Conservation (phyloP, 1,140 invertebrate species). For the Littorina saxatilis region DNA sequence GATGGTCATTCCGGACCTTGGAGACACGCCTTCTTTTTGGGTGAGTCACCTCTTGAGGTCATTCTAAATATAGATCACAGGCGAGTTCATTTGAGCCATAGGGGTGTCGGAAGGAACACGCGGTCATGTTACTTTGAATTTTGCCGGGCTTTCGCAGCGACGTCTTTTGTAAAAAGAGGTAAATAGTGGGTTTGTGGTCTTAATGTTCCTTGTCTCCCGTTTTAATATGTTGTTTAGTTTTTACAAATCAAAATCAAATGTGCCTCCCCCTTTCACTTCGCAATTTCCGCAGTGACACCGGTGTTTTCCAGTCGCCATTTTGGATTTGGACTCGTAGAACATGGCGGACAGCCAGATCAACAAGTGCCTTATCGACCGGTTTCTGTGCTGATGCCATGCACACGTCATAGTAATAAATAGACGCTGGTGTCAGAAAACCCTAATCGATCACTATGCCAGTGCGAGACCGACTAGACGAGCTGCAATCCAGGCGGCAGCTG, state of each 20-base stretch:
- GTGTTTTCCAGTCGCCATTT: slow-evolving; percentile 17
- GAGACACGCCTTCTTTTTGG: background rate
- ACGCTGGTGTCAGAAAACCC: background rate
- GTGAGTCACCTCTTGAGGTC: slow-evolving; percentile 11
- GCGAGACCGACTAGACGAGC: slow-evolving; percentile 56
- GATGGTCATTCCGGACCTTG: background rate
- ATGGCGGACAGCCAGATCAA: background rate
- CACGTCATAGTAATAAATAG: slow-evolving; percentile 36
- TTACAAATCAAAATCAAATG: background rate
- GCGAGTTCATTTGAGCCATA: background rate
- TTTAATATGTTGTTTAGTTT: no score
- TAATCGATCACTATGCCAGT: slow-evolving; percentile 44
- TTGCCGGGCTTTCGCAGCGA: no score
- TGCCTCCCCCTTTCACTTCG: background rate
- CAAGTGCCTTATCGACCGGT: background rate
- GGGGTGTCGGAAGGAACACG: background rate
- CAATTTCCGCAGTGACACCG: background rate
- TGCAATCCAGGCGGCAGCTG: slow-evolving; percentile 51
- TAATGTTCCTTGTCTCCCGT: no score
- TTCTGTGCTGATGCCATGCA: background rate
- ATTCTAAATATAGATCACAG: background rate
- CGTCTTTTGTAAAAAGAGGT: no score
- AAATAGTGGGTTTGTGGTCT: no score
- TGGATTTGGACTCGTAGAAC: background rate
- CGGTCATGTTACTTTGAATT: no score